Evolutionary conservation across 2,888 invertebrate species (phyloP).

Genomic region (Ichneumon xanthorius): DNA sequence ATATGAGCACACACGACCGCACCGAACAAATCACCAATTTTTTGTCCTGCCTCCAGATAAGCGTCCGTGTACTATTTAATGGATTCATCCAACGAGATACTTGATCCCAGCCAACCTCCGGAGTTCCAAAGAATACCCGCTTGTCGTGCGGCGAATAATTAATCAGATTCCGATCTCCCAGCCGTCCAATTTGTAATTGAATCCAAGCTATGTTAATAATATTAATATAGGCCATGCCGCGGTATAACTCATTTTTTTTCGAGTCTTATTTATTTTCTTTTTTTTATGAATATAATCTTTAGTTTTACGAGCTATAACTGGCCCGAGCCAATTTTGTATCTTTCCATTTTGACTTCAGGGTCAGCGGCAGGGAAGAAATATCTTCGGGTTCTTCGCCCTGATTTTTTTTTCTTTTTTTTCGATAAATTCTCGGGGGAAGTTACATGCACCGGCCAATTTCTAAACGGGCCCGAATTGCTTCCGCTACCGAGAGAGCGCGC

Average conservation of each 20-base stretch:
- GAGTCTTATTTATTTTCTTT: no score
- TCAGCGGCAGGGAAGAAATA: constrained; percentile 20
- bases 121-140: constrained; percentile 32
- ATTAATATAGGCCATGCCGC: constrained; percentile 11
- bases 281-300: constrained; percentile 37
- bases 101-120: constrained; percentile 29
- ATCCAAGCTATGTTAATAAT: constrained; percentile 32
- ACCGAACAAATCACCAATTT: constrained; percentile 34
- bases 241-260: constrained; percentile 1
- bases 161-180: constrained; percentile 46
- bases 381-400: background rate
- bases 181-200: constrained; percentile 43
- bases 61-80: constrained; percentile 38
- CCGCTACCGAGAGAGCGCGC: constrained; percentile 24
- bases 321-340: constrained; percentile 32
- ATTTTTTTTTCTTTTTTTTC: constrained; percentile 14
- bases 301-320: constrained; percentile 45
- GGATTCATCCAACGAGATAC: constrained; percentile 43
- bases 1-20: constrained; percentile 3
- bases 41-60: constrained; percentile 1
- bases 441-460: constrained; percentile 42
- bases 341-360: constrained; percentile 36
- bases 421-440: constrained; percentile 49
- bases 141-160: constrained; percentile 33
- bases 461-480: constrained; percentile 20